phyloP scores from a whole-genome alignment of 2,888 invertebrate genomes.

The Orthonevra nobilis region DNA sequence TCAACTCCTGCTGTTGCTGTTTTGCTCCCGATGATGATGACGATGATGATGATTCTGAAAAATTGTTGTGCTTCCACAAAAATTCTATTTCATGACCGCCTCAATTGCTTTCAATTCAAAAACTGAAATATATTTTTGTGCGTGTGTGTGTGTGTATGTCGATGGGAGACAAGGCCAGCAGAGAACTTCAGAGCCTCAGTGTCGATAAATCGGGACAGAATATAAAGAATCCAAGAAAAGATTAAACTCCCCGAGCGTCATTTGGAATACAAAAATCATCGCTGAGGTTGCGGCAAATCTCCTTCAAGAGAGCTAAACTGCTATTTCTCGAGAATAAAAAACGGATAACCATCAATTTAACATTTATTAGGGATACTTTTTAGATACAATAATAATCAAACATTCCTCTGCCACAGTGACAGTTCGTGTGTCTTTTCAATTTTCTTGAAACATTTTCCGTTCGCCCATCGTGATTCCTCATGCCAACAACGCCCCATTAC shows the following conservation, averaged over 20 bases:
- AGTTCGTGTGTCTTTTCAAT: conserved; percentile 69
- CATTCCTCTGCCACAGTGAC: conserved; percentile 57
- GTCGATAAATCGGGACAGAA: conserved; percentile 23
- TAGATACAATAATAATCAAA: conserved; percentile 69
- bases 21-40: conserved; percentile 2
- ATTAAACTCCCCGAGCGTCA: conserved; percentile 53
- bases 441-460: conserved; percentile 67
- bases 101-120: conserved; percentile 66
- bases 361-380: conserved; percentile 70
- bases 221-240: conserved; percentile 15
- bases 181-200: conserved; percentile 21
- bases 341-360: conserved; percentile 71
- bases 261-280: conserved; percentile 63
- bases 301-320: conserved; percentile 56
- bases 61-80: conserved; percentile 66
- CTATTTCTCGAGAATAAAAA: conserved; percentile 66
- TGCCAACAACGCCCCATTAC: too few relatives aligned
- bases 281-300: conserved; percentile 66
- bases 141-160: too few relatives aligned
- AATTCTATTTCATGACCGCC: conserved; percentile 69
- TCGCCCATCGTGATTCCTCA: conserved; percentile 50
- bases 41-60: conserved; percentile 64
- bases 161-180: too few relatives aligned
- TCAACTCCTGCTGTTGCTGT: conserved; percentile 1
- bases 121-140: conserved; percentile 15